Evolutionary conservation across 2,888 invertebrate species (phyloP).

Genomic region (Pycnomerus fuliginosus): DNA sequence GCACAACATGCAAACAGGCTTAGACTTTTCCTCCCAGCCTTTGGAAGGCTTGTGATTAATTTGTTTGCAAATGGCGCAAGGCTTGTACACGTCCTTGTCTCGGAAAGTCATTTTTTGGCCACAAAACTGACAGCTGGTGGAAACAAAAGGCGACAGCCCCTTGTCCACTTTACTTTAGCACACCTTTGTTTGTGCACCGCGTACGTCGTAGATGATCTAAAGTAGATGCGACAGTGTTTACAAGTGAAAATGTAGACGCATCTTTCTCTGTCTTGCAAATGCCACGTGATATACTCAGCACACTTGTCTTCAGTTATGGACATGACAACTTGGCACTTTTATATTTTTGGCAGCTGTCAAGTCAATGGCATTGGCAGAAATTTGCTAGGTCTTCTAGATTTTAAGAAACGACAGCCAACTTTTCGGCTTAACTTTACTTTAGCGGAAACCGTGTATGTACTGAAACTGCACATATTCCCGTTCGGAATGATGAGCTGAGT

Average conservation of each 20-base stretch:
- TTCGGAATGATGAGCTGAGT: too few species aligned
- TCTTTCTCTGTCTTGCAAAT: conserved; percentile 37
- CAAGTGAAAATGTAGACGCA: conserved; percentile 48
- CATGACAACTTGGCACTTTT: too few species aligned
- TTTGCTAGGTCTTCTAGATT: too few species aligned
- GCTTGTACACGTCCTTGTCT: conserved; percentile 26
- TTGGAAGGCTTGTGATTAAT: conserved; percentile 13
- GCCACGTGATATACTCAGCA: conserved; percentile 41
- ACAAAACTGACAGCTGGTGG: conserved; percentile 21
- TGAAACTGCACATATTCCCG: too few species aligned
- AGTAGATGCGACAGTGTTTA: conserved; percentile 46
- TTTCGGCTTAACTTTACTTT: too few species aligned
- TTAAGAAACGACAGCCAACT: too few species aligned
- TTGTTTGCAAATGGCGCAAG: conserved; percentile 31
- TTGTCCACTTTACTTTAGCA: conserved; percentile 17
- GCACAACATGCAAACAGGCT: conserved; percentile 46
- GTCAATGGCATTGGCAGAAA: too few species aligned
- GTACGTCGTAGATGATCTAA: conserved; percentile 43
- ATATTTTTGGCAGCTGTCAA: too few species aligned
- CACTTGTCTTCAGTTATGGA: conserved; percentile 27
- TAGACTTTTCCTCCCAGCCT: conserved; percentile 18
- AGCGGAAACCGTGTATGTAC: too few species aligned
- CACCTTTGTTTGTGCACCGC: conserved; percentile 34
- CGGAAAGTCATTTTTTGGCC: conserved; percentile 27
- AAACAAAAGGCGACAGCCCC: conserved; percentile 2